Percentiles rank a stretch among this genome's conserved stretches.
Conservation (phyloP, 2,113 vertebrate species). For the Tyrannus savana region DNA sequence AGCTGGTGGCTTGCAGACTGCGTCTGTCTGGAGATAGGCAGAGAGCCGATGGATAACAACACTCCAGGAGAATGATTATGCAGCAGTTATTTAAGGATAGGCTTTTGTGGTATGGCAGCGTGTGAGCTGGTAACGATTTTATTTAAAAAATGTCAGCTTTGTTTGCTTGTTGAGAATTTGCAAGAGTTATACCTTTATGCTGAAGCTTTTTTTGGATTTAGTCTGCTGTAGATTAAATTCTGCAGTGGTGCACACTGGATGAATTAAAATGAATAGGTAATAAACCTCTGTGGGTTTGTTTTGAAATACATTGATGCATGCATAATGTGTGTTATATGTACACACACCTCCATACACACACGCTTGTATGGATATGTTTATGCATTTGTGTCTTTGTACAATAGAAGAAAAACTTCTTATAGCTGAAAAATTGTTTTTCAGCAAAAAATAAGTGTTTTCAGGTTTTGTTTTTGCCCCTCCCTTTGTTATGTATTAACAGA, state of each 20-base stretch:
- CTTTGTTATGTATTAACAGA: constrained; percentile 66
- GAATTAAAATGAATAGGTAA: constrained; percentile 22
- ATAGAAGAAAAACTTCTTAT: background rate
- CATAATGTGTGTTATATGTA: background rate
- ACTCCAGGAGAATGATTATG: constrained; percentile 60
- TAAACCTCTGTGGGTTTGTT: constrained; percentile 28
- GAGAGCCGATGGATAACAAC: constrained; percentile 49
- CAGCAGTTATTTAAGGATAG: constrained; percentile 71
- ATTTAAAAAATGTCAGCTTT: constrained; percentile 50
- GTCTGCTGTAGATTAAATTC: constrained; percentile 37
- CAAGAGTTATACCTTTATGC: background rate
- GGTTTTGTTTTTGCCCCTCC: background rate
- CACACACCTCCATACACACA: background rate
- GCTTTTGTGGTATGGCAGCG: constrained; percentile 57
- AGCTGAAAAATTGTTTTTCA: background rate
- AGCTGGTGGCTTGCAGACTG: constrained; percentile 77
- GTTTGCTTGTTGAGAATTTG: constrained; percentile 2
- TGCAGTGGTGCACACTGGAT: background rate
- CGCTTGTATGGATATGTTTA: background rate
- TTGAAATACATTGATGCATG: background rate
- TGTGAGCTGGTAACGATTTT: constrained; percentile 70
- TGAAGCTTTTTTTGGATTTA: constrained; percentile 32
- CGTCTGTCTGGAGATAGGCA: constrained; percentile 72
- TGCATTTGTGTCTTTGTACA: background rate
- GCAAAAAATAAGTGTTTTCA: background rate